Evolutionary conservation across 1,140 invertebrate genomes (phyloP), one percentile per base, ranked within the genome.

Genomic region (Atta colombica): DNA sequence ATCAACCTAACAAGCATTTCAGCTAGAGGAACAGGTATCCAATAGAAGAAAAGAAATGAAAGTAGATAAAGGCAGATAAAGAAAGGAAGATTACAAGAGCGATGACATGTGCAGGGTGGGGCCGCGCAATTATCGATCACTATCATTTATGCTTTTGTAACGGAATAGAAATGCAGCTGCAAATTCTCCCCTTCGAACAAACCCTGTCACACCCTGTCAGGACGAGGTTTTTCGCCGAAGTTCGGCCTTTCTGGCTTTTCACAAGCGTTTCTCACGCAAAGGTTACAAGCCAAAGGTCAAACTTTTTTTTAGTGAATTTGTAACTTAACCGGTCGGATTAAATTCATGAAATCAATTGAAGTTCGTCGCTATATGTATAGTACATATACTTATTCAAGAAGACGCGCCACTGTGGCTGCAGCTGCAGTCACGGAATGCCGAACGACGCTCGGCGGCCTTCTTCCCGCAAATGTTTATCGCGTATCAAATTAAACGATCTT

Each of bases 51-150:
- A 14, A 65, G 14, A 60, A 60, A 39, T 12, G 12, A 16, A 39
- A n/a, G 14, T 0, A 61, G 25, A 28, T 14, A 65, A 77, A 77
- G 5, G 1, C 10, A 31, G 21, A 14, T 49, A 14, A 2, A 45
- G 58, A 35, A 49, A 28, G 10, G 0, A 61, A 18, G 0, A 25
- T 25, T 49, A 81, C 53, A 84, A 88, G 28, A 65, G 49, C 6
- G 21, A n/a, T 63, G 81, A 60, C 3, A 86, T 45, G 61, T 53
- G 51, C 63, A 65, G 35, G 69, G 81, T 87, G 71, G 71, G 53
- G 63, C 85, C 66, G 65, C 72, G 53, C 65, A 85, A 85, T 92
- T 92, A 91, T 92, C 90, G 90, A 92, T 88, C 90, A 75, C 53
- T 35, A 65, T 35, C 35, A 55, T 65, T 77, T 31, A 82, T 58